These are phyloP conservation scores for Cantharis lateralis DNA, from an alignment of 2,888 invertebrate genomes.

Conservation along the genomic window DNA sequence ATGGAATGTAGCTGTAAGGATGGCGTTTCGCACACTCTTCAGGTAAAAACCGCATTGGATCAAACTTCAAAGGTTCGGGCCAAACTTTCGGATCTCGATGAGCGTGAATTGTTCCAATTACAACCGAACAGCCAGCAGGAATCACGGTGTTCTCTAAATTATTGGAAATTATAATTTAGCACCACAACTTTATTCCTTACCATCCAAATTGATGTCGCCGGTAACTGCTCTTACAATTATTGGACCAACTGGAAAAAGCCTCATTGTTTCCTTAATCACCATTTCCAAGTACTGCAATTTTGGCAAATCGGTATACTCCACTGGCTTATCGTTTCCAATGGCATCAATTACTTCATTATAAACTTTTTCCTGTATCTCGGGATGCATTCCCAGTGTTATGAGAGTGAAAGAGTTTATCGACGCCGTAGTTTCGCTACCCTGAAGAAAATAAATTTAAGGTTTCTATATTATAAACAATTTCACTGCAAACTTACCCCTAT, in stretches of 20 bases:
- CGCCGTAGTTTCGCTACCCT: conserved; percentile 47
- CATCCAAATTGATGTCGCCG: conserved; percentile 13
- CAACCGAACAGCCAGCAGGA: conserved; percentile 58
- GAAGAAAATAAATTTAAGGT: too few relatives aligned
- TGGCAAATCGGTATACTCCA: conserved; percentile 58
- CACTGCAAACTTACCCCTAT: conserved; percentile 65
- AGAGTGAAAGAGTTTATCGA: conserved; percentile 41
- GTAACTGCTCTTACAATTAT: conserved; percentile 20
- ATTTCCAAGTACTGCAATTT: conserved; percentile 61
- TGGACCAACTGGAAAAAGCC: conserved; percentile 54
- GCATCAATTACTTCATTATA: conserved; percentile 55
- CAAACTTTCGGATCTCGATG: conserved; percentile 60
- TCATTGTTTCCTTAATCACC: conserved; percentile 62
- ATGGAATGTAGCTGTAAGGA: conserved; percentile 57
- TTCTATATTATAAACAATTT: too few relatives aligned
- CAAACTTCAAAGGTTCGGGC: conserved; percentile 60
- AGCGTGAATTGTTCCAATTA: conserved; percentile 53
- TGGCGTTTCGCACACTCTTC: conserved; percentile 55
- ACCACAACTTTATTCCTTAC: too few relatives aligned
- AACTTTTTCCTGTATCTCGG: conserved; percentile 46
- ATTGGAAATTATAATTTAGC: neutral
- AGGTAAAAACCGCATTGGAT: conserved; percentile 62
- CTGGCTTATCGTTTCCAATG: conserved; percentile 53
- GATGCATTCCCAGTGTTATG: conserved; percentile 41
- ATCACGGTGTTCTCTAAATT: conserved; percentile 55